These are phyloP conservation scores for Spermophilus dauricus DNA, from an alignment of 2,113 vertebrate genomes.

Conservation along the genomic window DNA sequence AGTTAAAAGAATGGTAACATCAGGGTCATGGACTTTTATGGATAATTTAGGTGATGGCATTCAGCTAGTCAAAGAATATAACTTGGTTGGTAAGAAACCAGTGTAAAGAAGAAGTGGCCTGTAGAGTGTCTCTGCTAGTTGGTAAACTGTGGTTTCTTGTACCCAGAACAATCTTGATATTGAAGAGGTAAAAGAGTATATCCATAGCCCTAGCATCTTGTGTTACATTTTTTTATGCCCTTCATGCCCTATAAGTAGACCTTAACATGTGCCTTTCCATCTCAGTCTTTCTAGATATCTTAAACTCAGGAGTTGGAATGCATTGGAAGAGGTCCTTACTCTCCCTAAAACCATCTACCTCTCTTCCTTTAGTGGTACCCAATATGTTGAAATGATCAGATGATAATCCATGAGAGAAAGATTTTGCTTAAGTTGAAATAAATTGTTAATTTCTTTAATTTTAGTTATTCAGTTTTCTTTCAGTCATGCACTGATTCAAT, in stretches of 20 bases:
- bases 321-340: not conserved
- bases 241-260: not conserved
- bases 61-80: not conserved
- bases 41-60: not conserved
- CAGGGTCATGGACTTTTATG: not conserved
- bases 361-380: not conserved
- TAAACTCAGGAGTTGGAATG: not conserved
- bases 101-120: not conserved
- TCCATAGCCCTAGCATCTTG: not conserved
- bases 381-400: not conserved
- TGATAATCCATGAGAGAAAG: not conserved
- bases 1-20: not conserved
- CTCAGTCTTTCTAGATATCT: not conserved
- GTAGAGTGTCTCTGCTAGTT: too few species aligned
- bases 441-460: not conserved
- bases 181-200: not conserved
- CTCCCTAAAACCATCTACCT: not conserved
- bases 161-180: not conserved
- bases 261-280: not conserved
- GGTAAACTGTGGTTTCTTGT: not conserved
- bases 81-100: not conserved
- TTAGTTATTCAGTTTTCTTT: not conserved
- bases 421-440: not conserved
- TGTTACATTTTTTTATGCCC: not conserved
- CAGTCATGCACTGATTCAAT: not conserved